phyloP scores from a whole-genome alignment of 2,797 vertebrate species.

The Rhinophrynus dorsalis region DNA sequence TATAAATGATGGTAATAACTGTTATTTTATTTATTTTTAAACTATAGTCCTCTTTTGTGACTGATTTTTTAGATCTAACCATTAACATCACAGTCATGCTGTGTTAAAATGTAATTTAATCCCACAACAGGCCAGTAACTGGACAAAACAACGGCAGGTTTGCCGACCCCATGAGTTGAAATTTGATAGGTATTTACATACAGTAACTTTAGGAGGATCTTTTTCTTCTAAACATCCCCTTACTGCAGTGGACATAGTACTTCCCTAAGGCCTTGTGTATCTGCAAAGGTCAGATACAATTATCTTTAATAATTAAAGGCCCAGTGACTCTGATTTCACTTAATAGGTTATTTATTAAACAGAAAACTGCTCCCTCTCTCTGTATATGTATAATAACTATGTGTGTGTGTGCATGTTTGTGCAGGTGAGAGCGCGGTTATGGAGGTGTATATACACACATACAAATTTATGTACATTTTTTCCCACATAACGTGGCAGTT shows the following conservation, averaged over 20 bases:
- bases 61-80: conserved; percentile 35
- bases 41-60: conserved; percentile 10
- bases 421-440: no score
- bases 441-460: no score
- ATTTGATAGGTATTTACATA: conserved; percentile 33
- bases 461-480: no score
- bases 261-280: conserved; percentile 13
- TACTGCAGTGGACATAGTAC: conserved; percentile 19
- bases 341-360: conserved; percentile 1
- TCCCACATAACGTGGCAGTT: no score
- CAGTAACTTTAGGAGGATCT: conserved; percentile 41
- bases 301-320: conserved; percentile 46
- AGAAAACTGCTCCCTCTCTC: background rate
- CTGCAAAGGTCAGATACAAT: conserved; percentile 38
- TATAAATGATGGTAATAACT: conserved; percentile 14
- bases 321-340: conserved; percentile 1
- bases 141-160: conserved; percentile 35
- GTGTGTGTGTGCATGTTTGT: background rate
- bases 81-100: conserved; percentile 45
- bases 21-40: conserved; percentile 16
- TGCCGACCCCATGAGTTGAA: conserved; percentile 32
- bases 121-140: conserved; percentile 38
- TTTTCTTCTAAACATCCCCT: background rate
- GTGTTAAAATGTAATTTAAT: conserved; percentile 49
- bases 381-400: background rate